Evolutionary conservation across 2,797 vertebrate genomes (phyloP).

Genomic region (Pseudomugil gertrudae): DNA sequence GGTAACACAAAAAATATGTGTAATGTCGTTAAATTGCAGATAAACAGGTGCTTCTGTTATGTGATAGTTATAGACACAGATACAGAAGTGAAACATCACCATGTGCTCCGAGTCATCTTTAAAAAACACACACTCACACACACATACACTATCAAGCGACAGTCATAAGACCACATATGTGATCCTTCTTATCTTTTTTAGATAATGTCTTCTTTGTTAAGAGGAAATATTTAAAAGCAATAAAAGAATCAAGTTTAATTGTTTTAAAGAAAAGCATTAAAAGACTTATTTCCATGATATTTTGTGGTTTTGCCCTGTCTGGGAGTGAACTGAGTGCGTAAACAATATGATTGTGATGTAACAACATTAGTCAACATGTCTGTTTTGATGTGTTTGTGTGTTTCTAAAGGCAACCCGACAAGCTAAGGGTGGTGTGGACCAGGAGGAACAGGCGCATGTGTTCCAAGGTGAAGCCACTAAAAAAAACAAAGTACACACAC

Average conservation of each 20-base stretch:
- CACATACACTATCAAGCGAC: too few species aligned
- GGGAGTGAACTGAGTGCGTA: conserved; percentile 3
- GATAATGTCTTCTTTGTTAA: conserved; percentile 32
- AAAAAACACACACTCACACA: conserved; percentile 14
- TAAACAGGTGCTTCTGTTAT: conserved; percentile 14
- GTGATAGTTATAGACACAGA: conserved; percentile 1
- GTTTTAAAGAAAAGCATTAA: too few species aligned
- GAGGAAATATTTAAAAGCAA: background rate
- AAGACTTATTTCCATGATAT: too few species aligned
- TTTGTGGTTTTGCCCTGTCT: background rate
- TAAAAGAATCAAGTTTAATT: background rate
- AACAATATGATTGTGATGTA: background rate
- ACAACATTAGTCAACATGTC: background rate
- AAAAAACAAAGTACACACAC: background rate
- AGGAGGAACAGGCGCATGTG: conserved; percentile 90
- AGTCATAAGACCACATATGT: conserved; percentile 47
- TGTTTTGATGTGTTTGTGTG: conserved; percentile 46
- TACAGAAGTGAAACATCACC: background rate
- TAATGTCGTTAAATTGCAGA: conserved; percentile 7
- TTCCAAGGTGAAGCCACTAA: conserved; percentile 85
- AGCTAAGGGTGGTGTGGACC: conserved; percentile 92
- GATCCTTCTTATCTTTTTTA: background rate
- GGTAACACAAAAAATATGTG: conserved; percentile 17
- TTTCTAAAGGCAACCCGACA: conserved; percentile 90
- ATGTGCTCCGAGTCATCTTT: conserved; percentile 3